Evolutionary conservation across 2,888 invertebrate species (phyloP).

Genomic region (Blastobasis adustella): DNA sequence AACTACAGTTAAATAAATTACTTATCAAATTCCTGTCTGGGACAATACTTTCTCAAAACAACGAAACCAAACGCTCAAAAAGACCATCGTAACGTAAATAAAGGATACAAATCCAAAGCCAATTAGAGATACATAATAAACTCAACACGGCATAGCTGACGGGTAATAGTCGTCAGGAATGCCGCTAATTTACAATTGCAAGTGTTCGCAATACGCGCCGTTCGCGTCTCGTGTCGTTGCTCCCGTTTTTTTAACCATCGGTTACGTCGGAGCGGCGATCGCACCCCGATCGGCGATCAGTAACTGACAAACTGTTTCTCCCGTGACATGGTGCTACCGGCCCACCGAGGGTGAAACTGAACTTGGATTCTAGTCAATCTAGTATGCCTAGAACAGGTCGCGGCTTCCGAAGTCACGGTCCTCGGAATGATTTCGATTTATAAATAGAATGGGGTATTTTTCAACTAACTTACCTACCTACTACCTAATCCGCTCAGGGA

Average conservation of each 20-base stretch:
- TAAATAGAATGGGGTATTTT: neutral
- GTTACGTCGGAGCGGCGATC: neutral
- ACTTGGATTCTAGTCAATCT: conserved; percentile 2
- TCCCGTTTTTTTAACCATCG: conserved; percentile 1
- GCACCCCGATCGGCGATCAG: no score
- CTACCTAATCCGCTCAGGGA: no score
- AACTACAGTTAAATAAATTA: neutral
- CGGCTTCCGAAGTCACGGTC: neutral
- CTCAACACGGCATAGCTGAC: no score
- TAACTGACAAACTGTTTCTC: neutral
- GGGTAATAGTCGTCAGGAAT: neutral
- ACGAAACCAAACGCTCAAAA: neutral
- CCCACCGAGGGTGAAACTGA: conserved; percentile 7
- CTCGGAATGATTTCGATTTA: neutral
- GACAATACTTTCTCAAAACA: neutral
- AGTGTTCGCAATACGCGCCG: neutral
- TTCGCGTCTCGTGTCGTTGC: neutral
- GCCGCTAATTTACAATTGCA: neutral
- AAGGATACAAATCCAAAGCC: no score
- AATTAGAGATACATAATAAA: no score
- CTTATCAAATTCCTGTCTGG: neutral
- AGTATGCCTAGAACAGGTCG: neutral
- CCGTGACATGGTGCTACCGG: conserved; percentile 1
- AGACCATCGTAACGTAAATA: neutral
- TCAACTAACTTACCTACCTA: no score